Percentiles rank a stretch among this genome's conserved stretches.
Evolutionary conservation across 37 sponge, comb jelly and placozoan species (phyloP).

Genomic region (Petrosia ficiformis): DNA sequence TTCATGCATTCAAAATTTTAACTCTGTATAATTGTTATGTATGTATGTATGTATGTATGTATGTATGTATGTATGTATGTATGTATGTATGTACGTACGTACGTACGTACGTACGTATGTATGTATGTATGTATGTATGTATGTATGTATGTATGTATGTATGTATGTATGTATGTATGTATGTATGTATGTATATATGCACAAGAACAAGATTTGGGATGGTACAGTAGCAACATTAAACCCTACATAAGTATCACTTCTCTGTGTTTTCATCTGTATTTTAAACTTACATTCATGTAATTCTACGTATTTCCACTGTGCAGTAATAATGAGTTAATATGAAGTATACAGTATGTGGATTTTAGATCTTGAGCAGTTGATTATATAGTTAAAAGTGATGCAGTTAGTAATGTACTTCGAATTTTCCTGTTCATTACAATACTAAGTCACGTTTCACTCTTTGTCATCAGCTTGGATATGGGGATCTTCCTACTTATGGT

Average conservation of each 20-base stretch:
- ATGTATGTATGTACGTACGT: constrained; percentile 5
- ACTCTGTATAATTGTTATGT: constrained; percentile 3
- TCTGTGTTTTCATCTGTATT: too few relatives aligned
- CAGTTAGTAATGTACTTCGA: too few relatives aligned
- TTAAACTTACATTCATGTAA: too few relatives aligned
- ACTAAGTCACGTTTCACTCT: not conserved
- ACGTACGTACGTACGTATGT: constrained; percentile 11
- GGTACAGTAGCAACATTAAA: too few relatives aligned
- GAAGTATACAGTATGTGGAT: too few relatives aligned
- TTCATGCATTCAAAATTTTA: not conserved
- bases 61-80: constrained; percentile 26
- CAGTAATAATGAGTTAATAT: too few relatives aligned
- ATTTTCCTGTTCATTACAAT: not conserved
- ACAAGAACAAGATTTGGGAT: too few relatives aligned
- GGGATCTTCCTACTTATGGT: constrained; percentile 49
- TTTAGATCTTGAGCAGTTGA: not conserved
- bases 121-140: constrained; percentile 9
- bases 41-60: constrained; percentile 9
- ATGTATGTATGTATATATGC: constrained; percentile 28
- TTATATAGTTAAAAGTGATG: not conserved
- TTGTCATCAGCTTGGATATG: constrained; percentile 50
- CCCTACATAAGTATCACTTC: too few relatives aligned
- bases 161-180: constrained; percentile 7
- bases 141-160: constrained; percentile 30
- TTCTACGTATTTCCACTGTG: too few relatives aligned